phyloP scores from a whole-genome alignment of 2,888 invertebrate genomes.

The Deroplatys truncata region DNA sequence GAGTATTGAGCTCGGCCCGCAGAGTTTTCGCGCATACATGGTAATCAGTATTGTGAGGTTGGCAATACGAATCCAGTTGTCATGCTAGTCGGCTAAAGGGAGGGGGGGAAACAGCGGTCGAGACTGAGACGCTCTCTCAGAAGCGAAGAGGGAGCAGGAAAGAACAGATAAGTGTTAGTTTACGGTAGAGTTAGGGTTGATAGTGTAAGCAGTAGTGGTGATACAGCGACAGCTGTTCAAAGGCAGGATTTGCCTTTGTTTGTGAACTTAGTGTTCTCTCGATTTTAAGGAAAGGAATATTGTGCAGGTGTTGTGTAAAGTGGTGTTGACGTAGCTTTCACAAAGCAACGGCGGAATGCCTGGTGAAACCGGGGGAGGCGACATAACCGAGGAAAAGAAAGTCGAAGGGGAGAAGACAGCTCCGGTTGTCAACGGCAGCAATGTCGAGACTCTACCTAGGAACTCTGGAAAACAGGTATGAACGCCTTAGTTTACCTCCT shows the following conservation, averaged over 20 bases:
- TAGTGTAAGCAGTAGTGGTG: not conserved
- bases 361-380: slow-evolving; percentile 8
- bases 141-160: not conserved
- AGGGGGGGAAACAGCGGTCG: not conserved
- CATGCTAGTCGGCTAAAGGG: no score
- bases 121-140: not conserved
- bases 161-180: not conserved
- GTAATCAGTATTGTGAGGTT: not conserved
- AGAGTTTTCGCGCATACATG: not conserved
- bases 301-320: not conserved
- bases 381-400: not conserved
- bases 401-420: slow-evolving; percentile 38
- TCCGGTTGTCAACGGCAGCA: slow-evolving; percentile 56
- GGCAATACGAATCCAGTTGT: not conserved
- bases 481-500: not conserved
- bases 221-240: no score
- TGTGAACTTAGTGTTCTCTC: not conserved
- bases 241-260: not conserved
- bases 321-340: not conserved
- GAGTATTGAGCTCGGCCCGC: no score
- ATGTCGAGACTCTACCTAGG: slow-evolving; percentile 56
- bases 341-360: not conserved
- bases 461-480: slow-evolving; percentile 53
- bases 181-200: not conserved
- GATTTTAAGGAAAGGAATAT: not conserved